Evolutionary conservation across 2,797 vertebrate species (phyloP).

Genomic region (Mormyrops attenuatus): DNA sequence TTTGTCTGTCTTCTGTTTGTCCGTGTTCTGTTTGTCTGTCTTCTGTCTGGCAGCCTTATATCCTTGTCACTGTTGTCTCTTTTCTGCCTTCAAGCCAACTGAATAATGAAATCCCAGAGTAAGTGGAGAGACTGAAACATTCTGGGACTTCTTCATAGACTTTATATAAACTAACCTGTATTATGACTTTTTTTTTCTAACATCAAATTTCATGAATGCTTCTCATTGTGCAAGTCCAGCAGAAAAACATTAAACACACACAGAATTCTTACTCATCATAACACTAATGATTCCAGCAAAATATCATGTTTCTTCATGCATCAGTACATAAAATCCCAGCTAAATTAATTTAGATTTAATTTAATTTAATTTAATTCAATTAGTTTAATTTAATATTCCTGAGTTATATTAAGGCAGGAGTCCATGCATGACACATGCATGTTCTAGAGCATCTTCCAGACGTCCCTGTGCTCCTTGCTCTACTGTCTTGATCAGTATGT

Average conservation of each 20-base stretch:
- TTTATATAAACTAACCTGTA: constrained; percentile 57
- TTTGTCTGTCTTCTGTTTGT: neutral
- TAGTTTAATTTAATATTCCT: constrained; percentile 25
- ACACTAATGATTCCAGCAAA: neutral
- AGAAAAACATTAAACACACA: constrained; percentile 22
- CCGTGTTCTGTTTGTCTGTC: constrained; percentile 36
- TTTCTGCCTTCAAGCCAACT: constrained; percentile 93
- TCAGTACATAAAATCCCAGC: neutral
- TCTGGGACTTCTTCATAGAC: constrained; percentile 33
- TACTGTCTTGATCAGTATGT: constrained; percentile 36
- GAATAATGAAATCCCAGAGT: constrained; percentile 99
- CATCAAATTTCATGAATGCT: neutral
- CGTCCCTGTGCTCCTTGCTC: constrained; percentile 26
- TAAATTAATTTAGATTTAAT: neutral
- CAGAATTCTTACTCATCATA: constrained; percentile 37
- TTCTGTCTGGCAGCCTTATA: constrained; percentile 60
- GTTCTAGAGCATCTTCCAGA: neutral
- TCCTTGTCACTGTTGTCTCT: constrained; percentile 76
- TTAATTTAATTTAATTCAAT: neutral
- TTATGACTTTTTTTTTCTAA: neutral
- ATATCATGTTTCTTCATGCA: neutral
- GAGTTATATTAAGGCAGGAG: constrained; percentile 39
- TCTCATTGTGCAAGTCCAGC: neutral
- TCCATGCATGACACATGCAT: constrained; percentile 52
- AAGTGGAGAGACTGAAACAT: constrained; percentile 72